phyloP scores from a whole-genome alignment of 2,113 vertebrate genomes.

The Percopsis transmontana region DNA sequence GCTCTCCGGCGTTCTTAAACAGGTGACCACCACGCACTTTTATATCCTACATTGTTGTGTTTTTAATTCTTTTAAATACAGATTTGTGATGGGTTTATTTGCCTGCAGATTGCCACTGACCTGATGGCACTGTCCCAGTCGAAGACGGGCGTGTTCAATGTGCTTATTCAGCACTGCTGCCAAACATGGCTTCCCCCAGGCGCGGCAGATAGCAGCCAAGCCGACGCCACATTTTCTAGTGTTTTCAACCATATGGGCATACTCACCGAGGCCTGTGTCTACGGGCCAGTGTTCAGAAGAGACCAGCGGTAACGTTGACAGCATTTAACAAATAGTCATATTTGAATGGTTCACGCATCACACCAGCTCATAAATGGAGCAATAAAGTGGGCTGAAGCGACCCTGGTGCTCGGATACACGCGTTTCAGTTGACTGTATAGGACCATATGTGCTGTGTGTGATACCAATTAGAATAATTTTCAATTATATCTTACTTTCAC shows the following conservation, averaged over 20 bases:
- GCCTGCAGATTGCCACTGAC: conserved; percentile 81
- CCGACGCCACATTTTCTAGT: conserved; percentile 66
- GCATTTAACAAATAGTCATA: neutral
- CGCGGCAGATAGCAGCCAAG: conserved; percentile 17
- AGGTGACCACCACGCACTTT: conserved; percentile 72
- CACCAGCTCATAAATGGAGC: neutral
- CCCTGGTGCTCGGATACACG: no score
- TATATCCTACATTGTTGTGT: neutral
- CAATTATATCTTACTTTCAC: no score
- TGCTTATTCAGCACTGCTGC: conserved; percentile 87
- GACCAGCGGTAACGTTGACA: conserved; percentile 85
- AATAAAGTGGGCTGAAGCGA: no score
- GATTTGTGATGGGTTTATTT: neutral
- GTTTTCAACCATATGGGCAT: conserved; percentile 82
- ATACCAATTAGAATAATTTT: no score
- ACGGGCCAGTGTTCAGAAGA: conserved; percentile 89
- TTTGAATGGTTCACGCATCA: neutral
- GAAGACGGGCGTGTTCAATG: conserved; percentile 89
- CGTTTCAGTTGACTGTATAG: no score
- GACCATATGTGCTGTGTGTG: no score
- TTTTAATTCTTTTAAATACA: neutral
- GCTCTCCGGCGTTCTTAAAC: conserved; percentile 78
- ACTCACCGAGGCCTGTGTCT: conserved; percentile 86
- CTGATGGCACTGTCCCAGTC: conserved; percentile 86
- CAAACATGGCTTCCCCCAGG: conserved; percentile 80